Percentiles rank a stretch among this genome's conserved stretches.
Evolutionary conservation across 2,113 vertebrate species (phyloP).

Genomic region (Siniperca knerii): DNA sequence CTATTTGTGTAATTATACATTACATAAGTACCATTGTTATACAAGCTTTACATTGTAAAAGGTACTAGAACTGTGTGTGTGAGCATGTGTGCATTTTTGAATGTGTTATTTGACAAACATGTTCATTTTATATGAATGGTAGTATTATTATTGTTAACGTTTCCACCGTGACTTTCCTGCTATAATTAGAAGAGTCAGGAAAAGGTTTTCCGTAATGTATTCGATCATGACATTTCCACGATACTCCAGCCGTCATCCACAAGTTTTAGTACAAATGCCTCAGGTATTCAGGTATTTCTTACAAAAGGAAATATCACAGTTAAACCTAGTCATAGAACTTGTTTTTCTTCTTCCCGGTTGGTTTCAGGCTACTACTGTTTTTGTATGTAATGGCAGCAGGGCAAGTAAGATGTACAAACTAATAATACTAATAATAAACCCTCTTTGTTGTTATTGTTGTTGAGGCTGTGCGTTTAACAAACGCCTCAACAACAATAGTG

Average conservation of each 20-base stretch:
- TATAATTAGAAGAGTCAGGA: not conserved
- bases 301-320: not conserved
- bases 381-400: not conserved
- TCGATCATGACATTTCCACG: conserved; percentile 1
- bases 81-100: not conserved
- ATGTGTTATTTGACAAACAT: not conserved
- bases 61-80: not conserved
- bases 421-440: not conserved
- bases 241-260: not conserved
- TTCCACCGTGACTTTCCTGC: conserved; percentile 1
- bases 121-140: conserved; percentile 1
- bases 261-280: not conserved
- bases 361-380: not conserved
- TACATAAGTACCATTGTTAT: conserved; percentile 42
- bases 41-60: conserved; percentile 24
- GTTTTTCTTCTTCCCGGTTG: not conserved
- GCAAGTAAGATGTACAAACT: not conserved
- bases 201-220: not conserved
- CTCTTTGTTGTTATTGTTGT: not conserved
- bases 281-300: not conserved
- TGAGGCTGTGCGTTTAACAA: not conserved
- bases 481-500: too few species aligned
- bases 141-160: conserved; percentile 9
- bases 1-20: conserved; percentile 37
- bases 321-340: not conserved